Base-by-base conservation (phyloP, 2,797 vertebrate genomes). In the Steatocranus sp. region DNA sequence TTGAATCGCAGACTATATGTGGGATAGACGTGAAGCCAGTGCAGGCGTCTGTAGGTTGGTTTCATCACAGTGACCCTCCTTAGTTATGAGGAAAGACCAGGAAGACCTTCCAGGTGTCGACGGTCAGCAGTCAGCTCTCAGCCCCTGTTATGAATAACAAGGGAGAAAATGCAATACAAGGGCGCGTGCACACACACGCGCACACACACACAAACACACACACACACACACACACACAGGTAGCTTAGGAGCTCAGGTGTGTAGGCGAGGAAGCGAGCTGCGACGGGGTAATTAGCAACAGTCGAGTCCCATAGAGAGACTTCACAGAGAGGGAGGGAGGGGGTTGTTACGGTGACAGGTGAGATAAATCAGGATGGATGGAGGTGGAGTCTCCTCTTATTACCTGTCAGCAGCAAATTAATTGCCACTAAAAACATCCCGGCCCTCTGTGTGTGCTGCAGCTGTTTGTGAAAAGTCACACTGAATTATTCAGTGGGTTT, bases 311-410 rank as follows among this genome's bases (percentile, higher is more conserved):
- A 68, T 41, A 25, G 36, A 27, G 20, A 25, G 63, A 68, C 63
- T 68, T 27, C 36, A 43, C 38, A 43, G 38, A 25, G 38, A 43
- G 38, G 38, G 61, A 66, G 38, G 11, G 61, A 66, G 61, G n/a
- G 34, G 34, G 61, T 66, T 23, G 48, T 75, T 51, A 41, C 11
- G 3, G 12, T 48, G 76, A 78, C 76, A 78, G 53, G 53, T 58
- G 41, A 78, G 54, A 61, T 78, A 49, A 78, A 78, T 78, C 54
- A 78, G 74, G 54, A 23, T 51, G 50, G 51, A 80, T 74, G 38
- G 79, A 73, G 79, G 79, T 14, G 66, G 78, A 70, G 78, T 73
- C 78, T 53, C 36, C 49, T 70, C 78, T 73, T 32, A 80, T 73
- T 54, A 73, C 50, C 63, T 80, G 77, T 38, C 58, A 50, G 7